phyloP scores from a whole-genome alignment of 2,888 invertebrate species.

The Scelioninae gen. 1 region DNA sequence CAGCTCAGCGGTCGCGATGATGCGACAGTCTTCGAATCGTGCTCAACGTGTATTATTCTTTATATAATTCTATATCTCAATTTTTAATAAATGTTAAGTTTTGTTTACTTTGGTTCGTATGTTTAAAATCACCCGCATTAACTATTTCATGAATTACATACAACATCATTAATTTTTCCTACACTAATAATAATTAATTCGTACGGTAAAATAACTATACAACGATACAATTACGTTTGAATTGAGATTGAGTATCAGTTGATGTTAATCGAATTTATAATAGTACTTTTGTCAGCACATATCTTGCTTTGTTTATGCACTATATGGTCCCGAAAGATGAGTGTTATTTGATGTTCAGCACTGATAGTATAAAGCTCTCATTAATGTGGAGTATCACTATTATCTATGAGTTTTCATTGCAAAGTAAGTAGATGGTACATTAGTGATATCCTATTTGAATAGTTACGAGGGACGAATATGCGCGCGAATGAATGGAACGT shows the following conservation, averaged over 20 bases:
- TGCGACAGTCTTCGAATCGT: too few relatives aligned
- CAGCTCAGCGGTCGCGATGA: too few relatives aligned
- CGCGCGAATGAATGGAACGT: constrained; percentile 44
- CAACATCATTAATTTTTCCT: too few relatives aligned
- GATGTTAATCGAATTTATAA: constrained; percentile 26
- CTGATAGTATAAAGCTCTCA: constrained; percentile 63
- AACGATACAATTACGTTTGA: neutral
- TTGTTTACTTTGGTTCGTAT: too few relatives aligned
- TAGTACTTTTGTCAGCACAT: constrained; percentile 19
- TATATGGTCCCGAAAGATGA: constrained; percentile 63
- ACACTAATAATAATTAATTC: neutral
- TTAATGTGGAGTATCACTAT: constrained; percentile 61
- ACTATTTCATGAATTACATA: too few relatives aligned
- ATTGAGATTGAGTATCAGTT: constrained; percentile 14
- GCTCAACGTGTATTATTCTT: too few relatives aligned
- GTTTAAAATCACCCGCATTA: too few relatives aligned
- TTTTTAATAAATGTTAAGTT: too few relatives aligned
- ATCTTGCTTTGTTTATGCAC: constrained; percentile 58
- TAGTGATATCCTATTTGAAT: constrained; percentile 59
- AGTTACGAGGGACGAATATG: constrained; percentile 47
- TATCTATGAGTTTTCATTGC: constrained; percentile 44
- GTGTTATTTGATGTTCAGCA: constrained; percentile 63
- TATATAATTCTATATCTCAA: too few relatives aligned
- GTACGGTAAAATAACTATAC: neutral
- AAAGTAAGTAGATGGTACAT: constrained; percentile 65